These are phyloP conservation scores for Hydrolagus colliei DNA, from an alignment of 2,797 vertebrate species.

Conservation along the genomic window DNA sequence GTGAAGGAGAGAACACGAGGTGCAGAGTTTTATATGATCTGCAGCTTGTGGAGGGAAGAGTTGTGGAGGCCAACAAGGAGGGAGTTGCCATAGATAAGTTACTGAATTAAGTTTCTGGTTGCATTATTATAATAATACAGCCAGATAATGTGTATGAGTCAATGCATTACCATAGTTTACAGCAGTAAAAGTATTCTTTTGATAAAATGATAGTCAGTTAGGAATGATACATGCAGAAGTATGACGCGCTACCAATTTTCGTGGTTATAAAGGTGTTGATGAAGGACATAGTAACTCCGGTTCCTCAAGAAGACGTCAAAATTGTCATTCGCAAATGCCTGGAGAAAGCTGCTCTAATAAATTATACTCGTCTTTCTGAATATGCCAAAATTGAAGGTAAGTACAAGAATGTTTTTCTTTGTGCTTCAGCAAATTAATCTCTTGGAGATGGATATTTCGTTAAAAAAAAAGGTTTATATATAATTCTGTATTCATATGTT, in stretches of 20 bases:
- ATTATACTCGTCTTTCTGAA: conserved; percentile 93
- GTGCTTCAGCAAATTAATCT: not conserved
- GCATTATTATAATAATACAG: no score
- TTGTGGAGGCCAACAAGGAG: no score
- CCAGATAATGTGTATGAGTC: no score
- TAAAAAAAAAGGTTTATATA: not conserved
- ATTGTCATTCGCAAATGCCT: conserved; percentile 90
- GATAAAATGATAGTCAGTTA: no score
- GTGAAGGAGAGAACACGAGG: no score
- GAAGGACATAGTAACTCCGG: conserved; percentile 94
- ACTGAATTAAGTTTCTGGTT: no score
- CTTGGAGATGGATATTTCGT: not conserved
- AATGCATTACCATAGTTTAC: no score
- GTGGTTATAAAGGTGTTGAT: conserved; percentile 76
- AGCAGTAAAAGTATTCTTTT: no score
- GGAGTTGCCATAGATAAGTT: no score
- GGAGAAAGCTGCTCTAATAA: conserved; percentile 91
- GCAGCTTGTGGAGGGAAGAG: no score
- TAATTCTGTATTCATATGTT: not conserved
- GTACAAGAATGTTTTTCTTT: conserved; percentile 42
- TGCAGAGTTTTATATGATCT: no score
- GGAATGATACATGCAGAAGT: no score
- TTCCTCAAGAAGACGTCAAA: conserved; percentile 94
- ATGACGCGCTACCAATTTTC: not conserved
- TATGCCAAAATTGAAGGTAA: conserved; percentile 98